Evolutionary conservation across 2,888 invertebrate genomes (phyloP), one percentile per base, ranked within the genome.

Genomic region (Spicauda simplicius): DNA sequence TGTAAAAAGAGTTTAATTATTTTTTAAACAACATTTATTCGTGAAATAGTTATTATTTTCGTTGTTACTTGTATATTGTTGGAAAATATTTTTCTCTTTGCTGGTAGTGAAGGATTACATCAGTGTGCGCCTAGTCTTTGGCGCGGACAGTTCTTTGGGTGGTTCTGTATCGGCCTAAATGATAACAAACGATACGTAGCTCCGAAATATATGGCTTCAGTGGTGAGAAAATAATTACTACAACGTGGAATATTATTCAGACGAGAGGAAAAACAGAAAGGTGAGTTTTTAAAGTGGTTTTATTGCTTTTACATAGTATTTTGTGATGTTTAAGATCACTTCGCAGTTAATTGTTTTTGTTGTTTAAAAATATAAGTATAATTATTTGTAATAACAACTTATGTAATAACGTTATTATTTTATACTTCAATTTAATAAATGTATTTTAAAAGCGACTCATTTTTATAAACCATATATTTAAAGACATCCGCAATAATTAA

Each of bases 61-160:
- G 33, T 37, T 37, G 14, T 10, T 52, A 19, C 11, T 14, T n/a
- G 16, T 41, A 12, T 57, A 19, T 16, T 19, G 6, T 25, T 11
- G 11, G n/a, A 48, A n/a, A 48, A 48, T 16, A 48, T n/a, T 61
- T 53, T 37, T 6, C 14, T 6, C 19, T n/a, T 20, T 0, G 12
- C 18, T 18, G 33, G 37, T 25, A 10, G 25, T 33, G 12, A 19
- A 52, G 10, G 3, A 14, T 19, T 74, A 75, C 78, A 81, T 78
- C 89, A 91, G 91, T 91, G 66, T 76, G 82, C 86, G 87, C 84
- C 81, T 74, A 80, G 71, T 80, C 65, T 70, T 82, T 80, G 89
- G 85, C 86, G 85, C 75, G 82, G 69, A 60, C 71, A 77, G 88
- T 81, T 64, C 70, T 69, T 73, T 57, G 16, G 30, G 25, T 18